Evolutionary conservation across 1,140 invertebrate genomes (phyloP).

Genomic region (Calephelis virginiensis): DNA sequence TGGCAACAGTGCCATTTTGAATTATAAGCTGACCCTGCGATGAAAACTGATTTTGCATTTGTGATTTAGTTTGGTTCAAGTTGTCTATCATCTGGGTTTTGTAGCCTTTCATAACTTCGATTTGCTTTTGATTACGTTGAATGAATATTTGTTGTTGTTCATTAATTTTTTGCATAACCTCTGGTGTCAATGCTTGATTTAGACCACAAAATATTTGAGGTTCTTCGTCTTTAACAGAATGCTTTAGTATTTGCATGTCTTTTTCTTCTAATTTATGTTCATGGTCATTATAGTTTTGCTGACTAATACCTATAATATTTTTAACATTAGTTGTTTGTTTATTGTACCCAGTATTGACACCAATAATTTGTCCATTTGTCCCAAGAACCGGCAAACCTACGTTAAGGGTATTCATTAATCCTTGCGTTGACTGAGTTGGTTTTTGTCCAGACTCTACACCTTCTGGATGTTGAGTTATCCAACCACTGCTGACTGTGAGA

Average conservation of each 20-base stretch:
- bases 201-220: constrained; percentile 69
- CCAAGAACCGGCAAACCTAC: constrained; percentile 73
- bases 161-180: constrained; percentile 80
- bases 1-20: constrained; percentile 70
- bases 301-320: constrained; percentile 38
- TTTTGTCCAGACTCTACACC: constrained; percentile 46
- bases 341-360: constrained; percentile 73
- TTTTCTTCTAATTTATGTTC: constrained; percentile 60
- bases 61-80: constrained; percentile 52
- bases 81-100: constrained; percentile 68
- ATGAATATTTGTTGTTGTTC: constrained; percentile 80
- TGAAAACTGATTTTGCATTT: constrained; percentile 55
- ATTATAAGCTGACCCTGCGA: constrained; percentile 71
- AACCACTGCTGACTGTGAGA: constrained; percentile 68
- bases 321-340: constrained; percentile 51
- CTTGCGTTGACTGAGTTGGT: constrained; percentile 34
- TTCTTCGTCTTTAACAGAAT: constrained; percentile 54
- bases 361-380: constrained; percentile 80
- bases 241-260: constrained; percentile 38
- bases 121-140: constrained; percentile 78
- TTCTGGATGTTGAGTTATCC: constrained; percentile 66
- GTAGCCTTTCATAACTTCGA: constrained; percentile 76
- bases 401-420: constrained; percentile 42
- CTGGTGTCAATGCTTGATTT: constrained; percentile 72
- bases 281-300: constrained; percentile 42